phyloP scores from a whole-genome alignment of 2,888 invertebrate species.

The Pristionchus fissidentatus region DNA sequence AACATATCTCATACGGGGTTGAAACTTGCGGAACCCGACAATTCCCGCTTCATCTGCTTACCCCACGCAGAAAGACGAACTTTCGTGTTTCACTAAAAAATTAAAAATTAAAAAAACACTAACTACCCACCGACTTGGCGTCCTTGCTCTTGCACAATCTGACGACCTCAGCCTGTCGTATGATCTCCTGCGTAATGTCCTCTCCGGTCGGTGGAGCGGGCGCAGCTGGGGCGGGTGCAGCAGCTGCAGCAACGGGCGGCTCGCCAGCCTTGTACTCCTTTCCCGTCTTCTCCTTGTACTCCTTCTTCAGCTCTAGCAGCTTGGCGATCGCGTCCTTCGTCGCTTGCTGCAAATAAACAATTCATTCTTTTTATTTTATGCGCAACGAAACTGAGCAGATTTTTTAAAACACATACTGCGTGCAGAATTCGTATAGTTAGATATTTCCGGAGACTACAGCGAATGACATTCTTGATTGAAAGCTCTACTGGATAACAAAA shows the following conservation, averaged over 20 bases:
- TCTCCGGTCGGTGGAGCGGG: slow-evolving; percentile 10
- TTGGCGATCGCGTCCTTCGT: slow-evolving; percentile 80
- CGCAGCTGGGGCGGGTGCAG: slow-evolving; percentile 48
- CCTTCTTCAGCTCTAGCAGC: slow-evolving; percentile 84
- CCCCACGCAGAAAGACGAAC: too few species aligned
- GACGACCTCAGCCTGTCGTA: slow-evolving; percentile 81
- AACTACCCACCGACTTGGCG: slow-evolving; percentile 73
- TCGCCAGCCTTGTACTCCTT: slow-evolving; percentile 51
- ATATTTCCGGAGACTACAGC: too few species aligned
- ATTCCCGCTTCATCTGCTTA: too few species aligned
- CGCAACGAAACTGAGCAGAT: neutral
- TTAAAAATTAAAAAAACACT: neutral
- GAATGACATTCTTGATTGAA: too few species aligned
- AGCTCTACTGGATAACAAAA: too few species aligned
- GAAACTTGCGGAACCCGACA: too few species aligned
- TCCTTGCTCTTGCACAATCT: slow-evolving; percentile 78
- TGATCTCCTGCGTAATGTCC: slow-evolving; percentile 76
- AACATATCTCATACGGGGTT: too few species aligned
- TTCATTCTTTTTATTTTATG: neutral
- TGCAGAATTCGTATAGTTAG: too few species aligned
- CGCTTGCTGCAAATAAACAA: slow-evolving; percentile 63
- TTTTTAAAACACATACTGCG: too few species aligned
- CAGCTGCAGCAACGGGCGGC: slow-evolving; percentile 47
- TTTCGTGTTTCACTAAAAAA: too few species aligned
- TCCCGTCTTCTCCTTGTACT: slow-evolving; percentile 84